phyloP scores from a whole-genome alignment of 2,113 vertebrate genomes.

The Platysteira castanea region DNA sequence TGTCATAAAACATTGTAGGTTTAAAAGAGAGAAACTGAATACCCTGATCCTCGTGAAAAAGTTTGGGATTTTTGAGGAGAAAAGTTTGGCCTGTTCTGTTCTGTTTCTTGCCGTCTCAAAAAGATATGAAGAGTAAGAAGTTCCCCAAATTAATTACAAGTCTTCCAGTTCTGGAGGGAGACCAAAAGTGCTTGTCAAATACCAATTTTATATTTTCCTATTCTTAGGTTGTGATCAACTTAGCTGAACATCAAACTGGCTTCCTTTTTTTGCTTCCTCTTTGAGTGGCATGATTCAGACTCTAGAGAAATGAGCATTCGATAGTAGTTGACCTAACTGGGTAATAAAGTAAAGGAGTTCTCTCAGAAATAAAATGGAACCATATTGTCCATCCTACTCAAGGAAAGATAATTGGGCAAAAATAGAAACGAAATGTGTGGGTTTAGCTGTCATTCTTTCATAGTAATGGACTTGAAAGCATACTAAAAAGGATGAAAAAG shows the following conservation, averaged over 20 bases:
- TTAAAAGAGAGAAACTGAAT: neutral
- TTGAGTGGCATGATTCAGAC: neutral
- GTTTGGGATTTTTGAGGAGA: neutral
- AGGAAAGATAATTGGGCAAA: neutral
- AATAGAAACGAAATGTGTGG: neutral
- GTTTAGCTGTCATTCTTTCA: neutral
- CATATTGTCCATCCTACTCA: neutral
- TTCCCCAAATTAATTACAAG: neutral
- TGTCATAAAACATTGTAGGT: neutral
- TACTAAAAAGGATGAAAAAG: neutral
- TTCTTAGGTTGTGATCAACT: neutral
- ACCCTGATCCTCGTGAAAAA: neutral
- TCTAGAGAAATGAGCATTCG: neutral
- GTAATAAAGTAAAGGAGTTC: neutral
- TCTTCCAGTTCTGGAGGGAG: neutral
- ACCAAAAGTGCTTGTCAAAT: neutral
- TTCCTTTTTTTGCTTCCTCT: too few species aligned
- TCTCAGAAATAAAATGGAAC: neutral
- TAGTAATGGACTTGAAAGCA: neutral
- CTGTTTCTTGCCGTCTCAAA: neutral
- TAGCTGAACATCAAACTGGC: neutral
- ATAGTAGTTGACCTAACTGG: neutral
- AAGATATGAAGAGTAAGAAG: neutral
- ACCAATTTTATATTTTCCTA: neutral
- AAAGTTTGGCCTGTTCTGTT: neutral